Evolutionary conservation across 2,113 vertebrate genomes (phyloP).

Genomic region (Natator depressus): DNA sequence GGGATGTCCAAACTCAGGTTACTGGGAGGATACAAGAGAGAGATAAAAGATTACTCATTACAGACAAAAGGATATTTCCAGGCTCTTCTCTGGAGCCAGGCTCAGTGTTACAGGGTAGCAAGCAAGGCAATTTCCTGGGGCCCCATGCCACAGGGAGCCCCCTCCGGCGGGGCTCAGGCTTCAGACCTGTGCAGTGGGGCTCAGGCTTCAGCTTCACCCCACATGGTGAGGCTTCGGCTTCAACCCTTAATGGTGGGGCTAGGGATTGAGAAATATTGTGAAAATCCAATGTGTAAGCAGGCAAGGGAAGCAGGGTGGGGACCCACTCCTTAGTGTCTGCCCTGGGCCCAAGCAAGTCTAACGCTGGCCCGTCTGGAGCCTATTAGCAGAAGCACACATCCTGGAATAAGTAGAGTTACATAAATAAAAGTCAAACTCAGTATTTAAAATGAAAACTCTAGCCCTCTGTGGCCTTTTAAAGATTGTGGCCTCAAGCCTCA

Average conservation of each 20-base stretch:
- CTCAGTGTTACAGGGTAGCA: neutral
- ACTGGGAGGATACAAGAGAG: neutral
- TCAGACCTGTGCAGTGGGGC: neutral
- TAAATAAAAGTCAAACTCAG: neutral
- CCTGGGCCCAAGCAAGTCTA: neutral
- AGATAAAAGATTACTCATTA: neutral
- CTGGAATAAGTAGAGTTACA: neutral
- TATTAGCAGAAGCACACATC: neutral
- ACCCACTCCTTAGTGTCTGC: neutral
- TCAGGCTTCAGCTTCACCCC: no score
- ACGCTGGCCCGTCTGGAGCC: neutral
- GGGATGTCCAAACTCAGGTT: neutral
- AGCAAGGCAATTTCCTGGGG: neutral
- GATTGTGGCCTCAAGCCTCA: neutral
- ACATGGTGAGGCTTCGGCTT: no score
- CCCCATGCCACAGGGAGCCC: no score
- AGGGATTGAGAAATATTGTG: neutral
- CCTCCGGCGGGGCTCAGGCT: neutral
- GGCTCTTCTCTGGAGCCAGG: neutral
- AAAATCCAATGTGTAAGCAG: neutral
- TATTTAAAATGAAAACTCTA: neutral
- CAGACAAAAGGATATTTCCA: neutral
- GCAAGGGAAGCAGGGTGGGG: neutral
- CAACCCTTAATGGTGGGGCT: neutral
- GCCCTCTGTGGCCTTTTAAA: neutral